Evolutionary conservation across 2,888 invertebrate genomes (phyloP), one percentile per base, ranked within the genome.

Genomic region (Minunthozetes semirufus): DNA sequence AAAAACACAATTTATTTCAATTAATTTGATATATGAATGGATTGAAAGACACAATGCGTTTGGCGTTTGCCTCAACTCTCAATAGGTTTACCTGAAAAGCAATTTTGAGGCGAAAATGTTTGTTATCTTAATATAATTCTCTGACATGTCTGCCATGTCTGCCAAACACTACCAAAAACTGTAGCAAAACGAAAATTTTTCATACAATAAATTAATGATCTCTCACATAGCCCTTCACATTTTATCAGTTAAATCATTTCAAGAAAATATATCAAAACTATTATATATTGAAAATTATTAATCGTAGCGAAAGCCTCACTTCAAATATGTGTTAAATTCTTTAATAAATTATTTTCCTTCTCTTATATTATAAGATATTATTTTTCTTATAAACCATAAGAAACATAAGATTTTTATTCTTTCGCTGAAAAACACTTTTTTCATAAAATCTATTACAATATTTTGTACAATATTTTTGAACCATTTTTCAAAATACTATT

Each of bases 71-170:
- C 19, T n/a, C 56, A 22, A 56, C 22, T 56, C 22, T 56, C 56
- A 42, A 42, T 13, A 42, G 42, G 42, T 42, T 42, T 42, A 56
- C 56, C 56, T 56, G 56, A 56, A 56, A 56, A 56, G 56, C 56
- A 56, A 56, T 56, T 56, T 56, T 22, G 19, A 11, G 25, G 22
- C 19, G 17, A 25, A 56, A 56, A 56, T 56, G 56, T 42, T 42
- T 42, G 42, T 56, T 63, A 63, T 63, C 63, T 63, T 63, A 63
- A 63, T 63, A 33, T 63, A 63, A 63, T 63, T 63, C 38, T 33
- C 9, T 63, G 63, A 63, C 63, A 63, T 33, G 5, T 27, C 63
- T 63, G 4, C 33, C n/a, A n/a, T n/a, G n/a, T n/a, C n/a, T n/a
- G n/a, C n/a, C n/a, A n/a, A n/a, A n/a, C n/a, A n/a, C n/a, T n/a